These are phyloP conservation scores for Hexactinellida sp. DNA, from an alignment of 37 sponge, comb jelly and placozoan species.

Conservation along the genomic window DNA sequence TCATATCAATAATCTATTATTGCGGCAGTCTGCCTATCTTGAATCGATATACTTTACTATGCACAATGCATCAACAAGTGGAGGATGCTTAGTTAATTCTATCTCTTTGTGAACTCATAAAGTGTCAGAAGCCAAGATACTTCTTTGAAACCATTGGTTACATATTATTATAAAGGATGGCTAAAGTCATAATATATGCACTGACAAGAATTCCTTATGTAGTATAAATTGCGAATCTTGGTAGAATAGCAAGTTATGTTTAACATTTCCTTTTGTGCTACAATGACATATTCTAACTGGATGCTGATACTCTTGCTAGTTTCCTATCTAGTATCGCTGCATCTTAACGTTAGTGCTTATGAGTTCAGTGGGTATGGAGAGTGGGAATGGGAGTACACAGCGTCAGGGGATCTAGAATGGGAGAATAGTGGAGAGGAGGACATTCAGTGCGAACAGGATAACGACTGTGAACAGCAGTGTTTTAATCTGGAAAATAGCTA, in stretches of 20 bases:
- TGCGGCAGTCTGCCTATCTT: not conserved
- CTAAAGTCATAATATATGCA: not conserved
- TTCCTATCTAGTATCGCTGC: not conserved
- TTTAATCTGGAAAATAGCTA: not conserved
- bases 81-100: not conserved
- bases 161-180: not conserved
- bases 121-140: not conserved
- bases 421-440: not conserved
- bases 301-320: not conserved
- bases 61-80: not conserved
- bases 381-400: not conserved
- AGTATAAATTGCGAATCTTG: not conserved
- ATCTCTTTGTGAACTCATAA: not conserved
- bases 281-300: not conserved
- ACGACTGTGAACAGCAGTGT: constrained; percentile 20
- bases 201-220: not conserved
- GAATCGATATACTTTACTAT: not conserved
- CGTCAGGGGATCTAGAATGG: not conserved
- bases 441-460: not conserved
- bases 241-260: not conserved
- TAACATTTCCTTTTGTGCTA: not conserved
- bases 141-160: not conserved
- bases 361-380: not conserved
- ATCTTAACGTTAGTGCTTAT: not conserved
- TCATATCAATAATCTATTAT: not conserved